Evolutionary conservation across 2,797 vertebrate species (phyloP).

Genomic region (Rhinella marina): DNA sequence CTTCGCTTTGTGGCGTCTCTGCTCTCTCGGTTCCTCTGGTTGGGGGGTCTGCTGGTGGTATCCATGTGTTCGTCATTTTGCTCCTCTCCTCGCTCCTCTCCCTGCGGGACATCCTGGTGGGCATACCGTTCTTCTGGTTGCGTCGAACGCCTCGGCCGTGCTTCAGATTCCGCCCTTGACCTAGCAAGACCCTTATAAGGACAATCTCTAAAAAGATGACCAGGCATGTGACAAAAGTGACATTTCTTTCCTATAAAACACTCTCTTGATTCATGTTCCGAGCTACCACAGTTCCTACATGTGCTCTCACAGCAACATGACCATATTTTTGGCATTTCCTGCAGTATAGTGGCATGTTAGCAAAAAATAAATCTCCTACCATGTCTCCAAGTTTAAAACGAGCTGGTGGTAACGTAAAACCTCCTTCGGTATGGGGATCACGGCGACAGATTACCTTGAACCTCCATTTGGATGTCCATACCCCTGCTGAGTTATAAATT

Average conservation of each 20-base stretch:
- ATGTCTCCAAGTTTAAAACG: too few species aligned
- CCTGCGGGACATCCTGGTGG: not conserved
- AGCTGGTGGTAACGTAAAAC: fast-evolving
- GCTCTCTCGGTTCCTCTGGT: too few species aligned
- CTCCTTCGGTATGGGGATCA: not conserved
- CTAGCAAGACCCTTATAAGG: not conserved
- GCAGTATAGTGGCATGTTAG: too few species aligned
- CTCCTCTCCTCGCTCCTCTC: not conserved
- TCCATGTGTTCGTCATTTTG: too few species aligned
- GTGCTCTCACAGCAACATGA: fast-evolving
- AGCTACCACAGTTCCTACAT: not conserved
- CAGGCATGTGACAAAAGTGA: fast-evolving
- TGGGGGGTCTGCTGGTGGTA: not conserved
- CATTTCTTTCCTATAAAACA: not conserved
- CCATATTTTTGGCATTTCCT: not conserved
- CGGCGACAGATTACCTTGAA: not conserved
- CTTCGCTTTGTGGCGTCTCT: too few species aligned
- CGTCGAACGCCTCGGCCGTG: not conserved
- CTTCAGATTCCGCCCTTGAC: too few species aligned
- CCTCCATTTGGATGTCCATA: not conserved
- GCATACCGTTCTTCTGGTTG: not conserved
- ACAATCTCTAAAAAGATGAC: not conserved
- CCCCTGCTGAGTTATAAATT: not conserved
- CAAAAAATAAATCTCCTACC: too few species aligned
- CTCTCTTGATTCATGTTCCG: not conserved